Percentiles rank a stretch among this genome's conserved stretches.
Conservation (phyloP, 1,140 invertebrate species). For the Caenorhabditis briggsae region DNA sequence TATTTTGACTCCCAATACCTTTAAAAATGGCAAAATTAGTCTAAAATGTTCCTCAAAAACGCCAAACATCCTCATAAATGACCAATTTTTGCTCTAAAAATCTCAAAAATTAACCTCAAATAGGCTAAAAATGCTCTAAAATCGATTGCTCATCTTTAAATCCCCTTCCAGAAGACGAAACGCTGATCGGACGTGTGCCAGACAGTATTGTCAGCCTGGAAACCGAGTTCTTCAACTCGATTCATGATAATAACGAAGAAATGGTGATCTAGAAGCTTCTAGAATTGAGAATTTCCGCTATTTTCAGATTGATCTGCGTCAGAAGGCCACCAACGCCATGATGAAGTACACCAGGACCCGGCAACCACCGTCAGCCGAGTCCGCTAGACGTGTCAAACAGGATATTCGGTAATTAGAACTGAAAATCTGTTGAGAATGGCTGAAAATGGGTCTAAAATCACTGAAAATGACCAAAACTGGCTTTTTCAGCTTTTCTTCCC, state of each 20-base stretch:
- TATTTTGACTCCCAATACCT: too few species aligned
- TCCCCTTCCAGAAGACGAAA: conserved; percentile 78
- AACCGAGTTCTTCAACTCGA: conserved; percentile 84
- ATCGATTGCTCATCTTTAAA: background rate
- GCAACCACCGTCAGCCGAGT: conserved; percentile 88
- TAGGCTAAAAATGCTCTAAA: background rate
- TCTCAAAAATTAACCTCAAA: too few species aligned
- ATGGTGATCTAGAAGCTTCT: conserved; percentile 81
- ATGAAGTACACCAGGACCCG: conserved; percentile 89
- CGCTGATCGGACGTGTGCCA: conserved; percentile 85
- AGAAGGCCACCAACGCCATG: conserved; percentile 89
- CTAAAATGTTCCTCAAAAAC: too few species aligned
- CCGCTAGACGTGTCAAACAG: conserved; percentile 86
- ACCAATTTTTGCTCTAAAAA: too few species aligned
- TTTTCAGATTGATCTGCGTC: conserved; percentile 83
- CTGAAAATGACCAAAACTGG: background rate
- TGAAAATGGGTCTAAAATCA: conserved; percentile 2
- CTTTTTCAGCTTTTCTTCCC: conserved; percentile 37
- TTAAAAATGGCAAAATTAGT: too few species aligned
- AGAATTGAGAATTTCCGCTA: background rate
- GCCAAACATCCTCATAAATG: too few species aligned
- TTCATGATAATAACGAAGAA: conserved; percentile 84
- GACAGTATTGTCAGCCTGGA: conserved; percentile 87
- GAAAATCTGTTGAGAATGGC: background rate
- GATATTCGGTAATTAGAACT: conserved; percentile 72